phyloP scores from a whole-genome alignment of 2,888 invertebrate species.

The Euspilapteryx auroguttella region DNA sequence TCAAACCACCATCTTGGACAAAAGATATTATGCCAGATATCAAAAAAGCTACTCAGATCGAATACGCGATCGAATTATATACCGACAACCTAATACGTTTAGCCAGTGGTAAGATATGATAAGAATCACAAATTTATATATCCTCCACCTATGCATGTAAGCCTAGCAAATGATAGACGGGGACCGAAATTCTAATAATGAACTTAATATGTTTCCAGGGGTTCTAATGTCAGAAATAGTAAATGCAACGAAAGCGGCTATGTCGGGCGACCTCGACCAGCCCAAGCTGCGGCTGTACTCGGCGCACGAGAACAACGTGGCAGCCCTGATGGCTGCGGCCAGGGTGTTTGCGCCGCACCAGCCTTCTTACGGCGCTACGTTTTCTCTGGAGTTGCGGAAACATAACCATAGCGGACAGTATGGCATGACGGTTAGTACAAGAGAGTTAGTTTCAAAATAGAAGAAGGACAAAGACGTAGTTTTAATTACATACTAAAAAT shows the following conservation, averaged over 20 bases:
- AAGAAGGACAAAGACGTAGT: too few species aligned
- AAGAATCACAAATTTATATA: too few species aligned
- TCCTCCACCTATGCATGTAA: too few species aligned
- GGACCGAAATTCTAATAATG: neutral
- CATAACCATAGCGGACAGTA: constrained; percentile 18
- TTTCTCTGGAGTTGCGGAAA: constrained; percentile 54
- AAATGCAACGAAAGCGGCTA: constrained; percentile 35
- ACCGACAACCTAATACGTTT: constrained; percentile 29
- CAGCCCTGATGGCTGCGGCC: constrained; percentile 57
- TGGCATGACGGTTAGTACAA: constrained; percentile 40
- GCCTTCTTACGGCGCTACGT: constrained; percentile 58
- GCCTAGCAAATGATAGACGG: too few species aligned
- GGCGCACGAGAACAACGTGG: constrained; percentile 68
- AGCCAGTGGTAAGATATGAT: constrained; percentile 36
- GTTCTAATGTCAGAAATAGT: constrained; percentile 49
- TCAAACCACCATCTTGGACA: constrained; percentile 36
- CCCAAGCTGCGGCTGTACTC: constrained; percentile 54
- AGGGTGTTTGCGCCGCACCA: constrained; percentile 57
- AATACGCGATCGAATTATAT: constrained; percentile 33
- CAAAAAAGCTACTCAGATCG: constrained; percentile 42
- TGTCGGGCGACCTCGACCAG: constrained; percentile 28
- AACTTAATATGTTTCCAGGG: constrained; percentile 20
- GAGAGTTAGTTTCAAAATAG: neutral
- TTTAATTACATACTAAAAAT: too few species aligned
- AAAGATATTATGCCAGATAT: constrained; percentile 34